phyloP scores from a whole-genome alignment of 2,797 vertebrate genomes.

The Acipenser transmontanus region DNA sequence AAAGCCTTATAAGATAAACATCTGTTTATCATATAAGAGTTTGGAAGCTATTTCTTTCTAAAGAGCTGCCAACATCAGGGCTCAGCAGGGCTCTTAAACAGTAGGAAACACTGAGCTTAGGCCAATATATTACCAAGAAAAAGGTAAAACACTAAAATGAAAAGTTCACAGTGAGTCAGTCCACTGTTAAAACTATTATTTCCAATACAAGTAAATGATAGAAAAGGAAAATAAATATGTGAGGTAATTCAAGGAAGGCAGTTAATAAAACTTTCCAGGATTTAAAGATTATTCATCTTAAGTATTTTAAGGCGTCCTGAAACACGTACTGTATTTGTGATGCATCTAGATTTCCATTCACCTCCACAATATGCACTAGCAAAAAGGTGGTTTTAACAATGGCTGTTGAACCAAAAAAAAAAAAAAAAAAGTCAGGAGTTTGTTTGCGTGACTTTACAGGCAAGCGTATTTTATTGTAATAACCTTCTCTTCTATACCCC shows the following conservation, averaged over 20 bases:
- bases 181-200: constrained; percentile 5
- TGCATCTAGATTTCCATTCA: background rate
- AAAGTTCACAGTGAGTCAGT: background rate
- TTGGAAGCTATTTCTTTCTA: constrained; percentile 9
- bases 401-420: too few species aligned
- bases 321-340: background rate
- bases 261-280: constrained; percentile 1
- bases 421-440: too few species aligned
- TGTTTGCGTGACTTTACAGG: too few species aligned
- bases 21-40: constrained; percentile 12
- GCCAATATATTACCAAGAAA: constrained; percentile 2
- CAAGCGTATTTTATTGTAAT: too few species aligned
- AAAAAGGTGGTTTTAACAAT: too few species aligned
- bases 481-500: too few species aligned
- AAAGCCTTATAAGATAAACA: constrained; percentile 3
- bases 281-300: background rate
- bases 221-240: background rate
- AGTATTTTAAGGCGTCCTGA: background rate
- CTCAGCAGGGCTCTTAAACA: constrained; percentile 6
- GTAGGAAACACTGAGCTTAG: background rate
- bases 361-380: too few species aligned
- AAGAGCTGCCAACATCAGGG: background rate
- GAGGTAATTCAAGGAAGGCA: background rate
- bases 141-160: background rate
- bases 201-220: too few species aligned